phyloP scores from a whole-genome alignment of 2,113 vertebrate species.

The Phyllopteryx taeniolatus region DNA sequence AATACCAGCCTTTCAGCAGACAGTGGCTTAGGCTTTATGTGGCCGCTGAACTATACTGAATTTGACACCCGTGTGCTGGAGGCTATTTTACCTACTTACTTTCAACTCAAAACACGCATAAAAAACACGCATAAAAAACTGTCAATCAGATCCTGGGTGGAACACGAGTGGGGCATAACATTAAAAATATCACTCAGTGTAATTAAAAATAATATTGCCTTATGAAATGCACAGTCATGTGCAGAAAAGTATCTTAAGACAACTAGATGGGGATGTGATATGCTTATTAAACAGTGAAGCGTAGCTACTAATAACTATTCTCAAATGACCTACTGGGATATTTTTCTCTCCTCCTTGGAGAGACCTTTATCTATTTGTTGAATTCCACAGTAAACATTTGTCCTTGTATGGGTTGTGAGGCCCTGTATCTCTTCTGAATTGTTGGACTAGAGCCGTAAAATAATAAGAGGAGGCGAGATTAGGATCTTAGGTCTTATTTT shows the following conservation, averaged over 20 bases:
- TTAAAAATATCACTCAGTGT: slow-evolving; percentile 13
- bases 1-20: no score
- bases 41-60: no score
- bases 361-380: slow-evolving; percentile 32
- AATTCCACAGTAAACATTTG: slow-evolving; percentile 4
- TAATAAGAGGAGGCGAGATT: background rate
- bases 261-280: slow-evolving; percentile 8
- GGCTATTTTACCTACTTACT: background rate
- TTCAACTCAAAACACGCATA: background rate
- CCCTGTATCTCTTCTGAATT: background rate
- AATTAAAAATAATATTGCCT: slow-evolving; percentile 10
- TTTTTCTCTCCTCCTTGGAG: slow-evolving; percentile 2
- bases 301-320: slow-evolving; percentile 33
- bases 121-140: background rate
- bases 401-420: background rate
- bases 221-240: slow-evolving; percentile 12
- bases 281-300: slow-evolving; percentile 28
- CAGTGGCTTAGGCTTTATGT: no score
- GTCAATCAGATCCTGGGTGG: background rate
- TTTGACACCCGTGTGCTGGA: background rate
- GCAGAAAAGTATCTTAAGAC: slow-evolving; percentile 9
- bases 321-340: slow-evolving; percentile 25
- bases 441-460: background rate
- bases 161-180: background rate
- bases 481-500: background rate